phyloP scores from a whole-genome alignment of 2,888 invertebrate genomes.

The Campoplex capitator region DNA sequence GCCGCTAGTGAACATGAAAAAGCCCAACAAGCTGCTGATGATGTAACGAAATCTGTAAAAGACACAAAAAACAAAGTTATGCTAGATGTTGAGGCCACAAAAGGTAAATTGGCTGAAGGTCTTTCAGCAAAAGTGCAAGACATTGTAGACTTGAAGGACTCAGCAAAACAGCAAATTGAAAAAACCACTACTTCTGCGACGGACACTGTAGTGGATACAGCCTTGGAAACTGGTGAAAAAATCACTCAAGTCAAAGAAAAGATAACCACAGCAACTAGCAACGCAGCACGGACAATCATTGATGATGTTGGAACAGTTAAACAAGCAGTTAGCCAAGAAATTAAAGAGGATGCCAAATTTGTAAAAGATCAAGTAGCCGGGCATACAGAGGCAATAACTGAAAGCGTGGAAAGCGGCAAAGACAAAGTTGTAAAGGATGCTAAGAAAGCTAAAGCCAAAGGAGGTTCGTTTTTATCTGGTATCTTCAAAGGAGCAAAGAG shows the following conservation, averaged over 20 bases:
- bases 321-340: conserved; percentile 62
- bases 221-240: conserved; percentile 82
- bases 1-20: conserved; percentile 52
- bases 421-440: conserved; percentile 67
- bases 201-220: conserved; percentile 50
- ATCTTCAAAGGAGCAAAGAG: conserved; percentile 78
- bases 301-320: conserved; percentile 64
- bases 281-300: conserved; percentile 44
- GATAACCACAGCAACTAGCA: conserved; percentile 53
- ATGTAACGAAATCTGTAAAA: conserved; percentile 49
- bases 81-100: conserved; percentile 65
- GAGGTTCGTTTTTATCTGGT: conserved; percentile 76
- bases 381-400: conserved; percentile 57
- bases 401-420: conserved; percentile 60
- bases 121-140: conserved; percentile 34
- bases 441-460: conserved; percentile 76
- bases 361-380: conserved; percentile 66
- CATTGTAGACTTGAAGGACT: conserved; percentile 85
- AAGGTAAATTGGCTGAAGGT: conserved; percentile 55
- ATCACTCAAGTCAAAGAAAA: conserved; percentile 79
- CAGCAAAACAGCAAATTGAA: conserved; percentile 71
- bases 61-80: conserved; percentile 60
- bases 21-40: conserved; percentile 31
- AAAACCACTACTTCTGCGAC: conserved; percentile 82
- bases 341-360: conserved; percentile 61